phyloP scores from a whole-genome alignment of 2,888 invertebrate species.

The Linnaemya vulpina region DNA sequence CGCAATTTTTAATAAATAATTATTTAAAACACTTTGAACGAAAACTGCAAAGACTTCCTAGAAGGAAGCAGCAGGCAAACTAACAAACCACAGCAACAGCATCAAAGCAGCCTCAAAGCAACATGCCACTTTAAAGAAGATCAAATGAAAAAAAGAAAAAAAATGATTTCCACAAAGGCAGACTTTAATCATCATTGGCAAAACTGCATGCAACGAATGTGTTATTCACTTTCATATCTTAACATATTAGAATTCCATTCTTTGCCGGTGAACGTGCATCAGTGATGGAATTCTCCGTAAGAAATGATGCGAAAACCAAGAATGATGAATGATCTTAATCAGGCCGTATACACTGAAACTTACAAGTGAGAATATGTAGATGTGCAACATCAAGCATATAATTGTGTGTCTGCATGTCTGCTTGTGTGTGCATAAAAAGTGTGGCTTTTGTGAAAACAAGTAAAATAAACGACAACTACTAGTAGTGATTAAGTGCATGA shows the following conservation, averaged over 20 bases:
- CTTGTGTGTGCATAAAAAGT: conserved; percentile 35
- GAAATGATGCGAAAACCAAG: conserved; percentile 58
- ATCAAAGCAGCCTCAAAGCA: neutral
- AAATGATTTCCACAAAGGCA: conserved; percentile 46
- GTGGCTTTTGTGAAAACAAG: conserved; percentile 54
- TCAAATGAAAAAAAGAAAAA: neutral
- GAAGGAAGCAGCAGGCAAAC: conserved; percentile 54
- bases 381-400: conserved; percentile 22
- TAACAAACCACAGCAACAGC: conserved; percentile 41
- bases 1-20: conserved; percentile 71
- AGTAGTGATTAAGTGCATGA: conserved; percentile 65
- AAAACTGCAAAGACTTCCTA: conserved; percentile 65
- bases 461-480: conserved; percentile 61
- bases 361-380: neutral
- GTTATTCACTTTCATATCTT: conserved; percentile 43
- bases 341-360: conserved; percentile 31
- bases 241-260: conserved; percentile 37
- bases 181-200: conserved; percentile 58
- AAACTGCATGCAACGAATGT: conserved; percentile 35
- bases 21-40: conserved; percentile 71
- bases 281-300: conserved; percentile 41
- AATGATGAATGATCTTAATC: conserved; percentile 65
- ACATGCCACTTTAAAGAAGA: conserved; percentile 32
- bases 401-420: conserved; percentile 3
- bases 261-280: neutral